Evolutionary conservation across 2,888 invertebrate genomes (phyloP).

Genomic region (Uropetala carovei): DNA sequence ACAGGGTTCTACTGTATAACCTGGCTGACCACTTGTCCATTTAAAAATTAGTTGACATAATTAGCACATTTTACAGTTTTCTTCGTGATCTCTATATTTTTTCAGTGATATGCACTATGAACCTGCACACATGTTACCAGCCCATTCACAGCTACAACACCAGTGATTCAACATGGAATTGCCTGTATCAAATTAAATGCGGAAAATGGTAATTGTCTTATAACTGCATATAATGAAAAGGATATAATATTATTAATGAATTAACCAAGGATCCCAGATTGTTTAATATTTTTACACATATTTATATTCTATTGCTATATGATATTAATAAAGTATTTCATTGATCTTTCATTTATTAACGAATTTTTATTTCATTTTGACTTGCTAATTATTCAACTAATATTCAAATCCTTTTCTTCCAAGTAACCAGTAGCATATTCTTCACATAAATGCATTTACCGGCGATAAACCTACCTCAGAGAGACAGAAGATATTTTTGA

Average conservation of each 20-base stretch:
- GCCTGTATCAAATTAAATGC: background rate
- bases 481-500: no score
- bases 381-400: no score
- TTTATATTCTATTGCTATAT: no score
- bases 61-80: background rate
- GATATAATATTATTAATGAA: background rate
- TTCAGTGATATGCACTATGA: slow-evolving; percentile 46
- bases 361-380: no score
- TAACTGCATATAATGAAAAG: background rate
- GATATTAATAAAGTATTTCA: no score
- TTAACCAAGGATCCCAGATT: background rate
- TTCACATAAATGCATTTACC: no score
- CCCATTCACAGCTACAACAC: slow-evolving; percentile 24
- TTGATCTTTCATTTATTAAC: no score
- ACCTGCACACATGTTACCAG: slow-evolving; percentile 35
- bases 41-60: background rate
- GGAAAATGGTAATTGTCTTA: background rate
- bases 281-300: background rate
- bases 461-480: no score
- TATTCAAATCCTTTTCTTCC: no score
- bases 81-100: background rate
- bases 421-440: no score
- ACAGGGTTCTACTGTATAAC: no score
- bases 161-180: background rate
- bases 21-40: no score